Percentiles rank a stretch among this genome's conserved stretches.
These are phyloP conservation scores for Cirrhinus molitorella DNA, from an alignment of 2,797 vertebrate genomes.

Conservation along the genomic window DNA sequence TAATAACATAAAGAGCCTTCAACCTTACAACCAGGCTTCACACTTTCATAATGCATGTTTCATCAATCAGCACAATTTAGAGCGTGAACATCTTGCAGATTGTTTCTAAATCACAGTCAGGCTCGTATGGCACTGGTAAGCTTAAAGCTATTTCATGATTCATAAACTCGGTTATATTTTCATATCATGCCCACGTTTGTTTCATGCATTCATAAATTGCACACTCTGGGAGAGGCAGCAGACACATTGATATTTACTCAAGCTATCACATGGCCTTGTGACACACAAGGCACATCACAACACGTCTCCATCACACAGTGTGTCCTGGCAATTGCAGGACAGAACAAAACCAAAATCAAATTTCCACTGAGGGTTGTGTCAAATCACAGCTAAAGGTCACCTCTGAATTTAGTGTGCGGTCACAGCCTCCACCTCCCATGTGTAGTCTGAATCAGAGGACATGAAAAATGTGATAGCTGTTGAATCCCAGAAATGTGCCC, in stretches of 20 bases:
- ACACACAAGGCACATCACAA: slow-evolving; percentile 31
- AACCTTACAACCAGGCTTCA: neutral
- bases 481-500: slow-evolving; percentile 11
- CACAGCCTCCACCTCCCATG: slow-evolving; percentile 53
- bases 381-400: slow-evolving; percentile 63
- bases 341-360: slow-evolving; percentile 46
- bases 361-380: slow-evolving; percentile 51
- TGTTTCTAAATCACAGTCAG: slow-evolving; percentile 18
- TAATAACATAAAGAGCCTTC: slow-evolving; percentile 16
- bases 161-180: slow-evolving; percentile 21
- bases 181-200: slow-evolving; percentile 25
- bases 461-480: slow-evolving; percentile 25
- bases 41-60: slow-evolving; percentile 29
- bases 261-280: slow-evolving; percentile 38
- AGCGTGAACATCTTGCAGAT: neutral
- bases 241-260: slow-evolving; percentile 38
- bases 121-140: neutral
- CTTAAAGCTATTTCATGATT: slow-evolving; percentile 35
- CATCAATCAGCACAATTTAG: slow-evolving; percentile 10
- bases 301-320: slow-evolving; percentile 37
- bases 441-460: slow-evolving; percentile 43
- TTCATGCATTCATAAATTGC: slow-evolving; percentile 21
- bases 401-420: slow-evolving; percentile 59
- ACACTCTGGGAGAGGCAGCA: slow-evolving; percentile 12
- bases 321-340: slow-evolving; percentile 48